A percentile compares a stretch with the other conserved stretches of the same genome.
Conservation (phyloP, 1,140 invertebrate genomes). For the Bombus sylvicola region DNA sequence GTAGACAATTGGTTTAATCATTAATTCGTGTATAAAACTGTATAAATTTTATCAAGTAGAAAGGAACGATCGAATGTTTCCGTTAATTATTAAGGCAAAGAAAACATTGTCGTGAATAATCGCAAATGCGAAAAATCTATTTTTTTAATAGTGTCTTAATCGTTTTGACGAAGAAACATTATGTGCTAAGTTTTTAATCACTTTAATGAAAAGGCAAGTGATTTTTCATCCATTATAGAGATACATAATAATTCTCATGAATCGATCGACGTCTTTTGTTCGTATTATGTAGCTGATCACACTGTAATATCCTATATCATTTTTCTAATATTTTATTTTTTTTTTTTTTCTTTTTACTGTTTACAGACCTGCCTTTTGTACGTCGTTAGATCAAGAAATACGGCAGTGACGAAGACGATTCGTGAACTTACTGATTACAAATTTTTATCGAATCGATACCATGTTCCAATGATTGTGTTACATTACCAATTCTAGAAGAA, state of each 20-base stretch:
- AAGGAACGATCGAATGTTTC: constrained; percentile 1
- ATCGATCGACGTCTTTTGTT: constrained; percentile 15
- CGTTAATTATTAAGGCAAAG: constrained; percentile 21
- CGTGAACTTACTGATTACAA: constrained; percentile 4
- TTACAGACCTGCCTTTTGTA: not conserved
- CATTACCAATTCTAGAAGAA: constrained; percentile 21
- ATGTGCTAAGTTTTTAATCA: constrained; percentile 3
- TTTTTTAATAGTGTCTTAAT: constrained; percentile 21
- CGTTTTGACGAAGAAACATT: constrained; percentile 6
- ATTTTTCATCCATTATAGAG: not conserved
- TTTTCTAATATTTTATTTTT: not conserved
- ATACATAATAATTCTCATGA: not conserved
- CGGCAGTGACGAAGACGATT: constrained; percentile 17
- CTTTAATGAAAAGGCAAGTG: not conserved
- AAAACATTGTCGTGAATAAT: not conserved
- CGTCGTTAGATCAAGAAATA: constrained; percentile 1
- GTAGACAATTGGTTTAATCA: not conserved
- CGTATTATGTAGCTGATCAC: not conserved
- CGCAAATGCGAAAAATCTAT: constrained; percentile 19
- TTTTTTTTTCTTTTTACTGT: not conserved
- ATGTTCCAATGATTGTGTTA: not conserved
- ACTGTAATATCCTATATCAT: not conserved
- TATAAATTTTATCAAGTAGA: constrained; percentile 12
- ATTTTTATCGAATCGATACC: not conserved
- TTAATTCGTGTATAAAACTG: not conserved